Percentiles rank a stretch among this genome's conserved stretches.
These are phyloP conservation scores for Thymelicus acteon DNA, from an alignment of 2,888 invertebrate species.

Conservation along the genomic window DNA sequence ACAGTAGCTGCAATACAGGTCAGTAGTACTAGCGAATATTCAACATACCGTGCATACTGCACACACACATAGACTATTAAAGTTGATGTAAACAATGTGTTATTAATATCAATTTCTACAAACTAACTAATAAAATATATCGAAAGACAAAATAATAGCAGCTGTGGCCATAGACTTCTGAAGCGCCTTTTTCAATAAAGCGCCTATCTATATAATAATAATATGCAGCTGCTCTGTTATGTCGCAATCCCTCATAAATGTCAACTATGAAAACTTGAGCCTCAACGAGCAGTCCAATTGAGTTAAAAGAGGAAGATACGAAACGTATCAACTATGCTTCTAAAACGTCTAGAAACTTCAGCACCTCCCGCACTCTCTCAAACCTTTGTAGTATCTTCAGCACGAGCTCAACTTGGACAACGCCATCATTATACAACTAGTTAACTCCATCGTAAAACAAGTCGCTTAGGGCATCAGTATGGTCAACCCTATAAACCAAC, in stretches of 20 bases:
- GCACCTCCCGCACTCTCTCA: no score
- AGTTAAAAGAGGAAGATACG: no score
- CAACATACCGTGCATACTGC: background rate
- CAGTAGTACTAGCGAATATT: background rate
- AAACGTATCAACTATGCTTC: no score
- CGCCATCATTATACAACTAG: no score
- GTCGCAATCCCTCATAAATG: background rate
- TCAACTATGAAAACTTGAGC: no score
- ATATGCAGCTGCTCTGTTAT: background rate
- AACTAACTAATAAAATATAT: background rate
- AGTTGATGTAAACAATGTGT: background rate
- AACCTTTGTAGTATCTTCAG: no score
- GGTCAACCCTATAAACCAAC: no score
- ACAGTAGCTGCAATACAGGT: constrained; percentile 4
- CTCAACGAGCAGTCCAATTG: no score
- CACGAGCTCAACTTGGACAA: no score
- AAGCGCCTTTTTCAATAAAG: background rate
- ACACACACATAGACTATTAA: background rate
- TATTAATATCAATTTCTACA: background rate
- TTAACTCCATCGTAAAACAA: no score
- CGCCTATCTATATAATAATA: background rate
- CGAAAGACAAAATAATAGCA: background rate
- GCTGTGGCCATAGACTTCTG: background rate
- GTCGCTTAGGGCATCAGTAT: no score
- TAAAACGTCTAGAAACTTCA: no score